Base-by-base conservation (phyloP, 2,113 vertebrate species). In the Tor tambroides region DNA sequence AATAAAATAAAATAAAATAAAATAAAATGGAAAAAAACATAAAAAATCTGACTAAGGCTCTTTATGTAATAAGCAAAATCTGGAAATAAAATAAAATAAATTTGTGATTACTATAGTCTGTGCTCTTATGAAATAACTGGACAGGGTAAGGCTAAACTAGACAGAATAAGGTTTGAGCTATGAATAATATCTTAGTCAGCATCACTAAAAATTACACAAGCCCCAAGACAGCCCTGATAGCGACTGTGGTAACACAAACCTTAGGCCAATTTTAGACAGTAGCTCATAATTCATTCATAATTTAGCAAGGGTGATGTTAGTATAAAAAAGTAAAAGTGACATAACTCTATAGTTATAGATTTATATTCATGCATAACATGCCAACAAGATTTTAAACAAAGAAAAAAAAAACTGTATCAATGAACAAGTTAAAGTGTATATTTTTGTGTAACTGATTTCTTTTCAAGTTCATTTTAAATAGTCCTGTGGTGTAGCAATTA, bases 311-410 rank as follows among this genome's bases (percentile, higher is more conserved):
- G 26, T 72, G 21, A 26, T 30, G 56, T 54, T 35, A 80, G 38
- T 32, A 32, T 11, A 8, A 85, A 38, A 54, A 86, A 86, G 61
- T 26, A 63, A 28, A 88, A 69, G 63, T n/a, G 49, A 76, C 74
- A 75, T 49, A 51, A 8, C 14, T n/a, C n/a, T n/a, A n/a, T n/a
- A n/a, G n/a, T n/a, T n/a, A n/a, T n/a, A n/a, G n/a, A n/a, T n/a
- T n/a, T n/a, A n/a, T n/a, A n/a, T n/a, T n/a, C n/a, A n/a, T n/a
- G n/a, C n/a, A n/a, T n/a, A n/a, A n/a, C n/a, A n/a, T n/a, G n/a
- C n/a, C n/a, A n/a, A n/a, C n/a, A n/a, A n/a, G n/a, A n/a, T n/a
- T n/a, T n/a, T n/a, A n/a, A n/a, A n/a, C n/a, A n/a, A n/a, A n/a
- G n/a, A n/a, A n/a, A n/a, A n/a, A n/a, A n/a, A n/a, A n/a, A n/a